Evolutionary conservation across 2,888 invertebrate species (phyloP), one percentile per base, ranked within the genome.

Genomic region (Patella pellucida): DNA sequence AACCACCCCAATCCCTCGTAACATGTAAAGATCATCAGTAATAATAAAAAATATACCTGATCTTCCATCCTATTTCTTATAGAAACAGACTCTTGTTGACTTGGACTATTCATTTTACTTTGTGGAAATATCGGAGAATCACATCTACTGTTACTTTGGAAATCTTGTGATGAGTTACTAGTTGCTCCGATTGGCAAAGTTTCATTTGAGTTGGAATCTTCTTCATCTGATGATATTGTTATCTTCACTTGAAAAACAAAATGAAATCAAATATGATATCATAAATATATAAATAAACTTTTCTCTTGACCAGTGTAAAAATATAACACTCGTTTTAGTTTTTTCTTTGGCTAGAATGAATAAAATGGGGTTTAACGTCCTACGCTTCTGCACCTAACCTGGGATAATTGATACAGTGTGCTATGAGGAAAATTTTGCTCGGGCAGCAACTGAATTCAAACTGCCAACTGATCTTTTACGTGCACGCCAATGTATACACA

Each of bases 181-280:
- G 50, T 12, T 73, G 56, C 31, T 50, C 50, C 50, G 27, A 67
- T 74, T 15, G 56, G 14, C 16, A 56, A 50, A 27, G 19, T 52
- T 14, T 74, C 75, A 51, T 67, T 27, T n/a, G 75, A 73, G 27
- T 72, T 72, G 16, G 79, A 83, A 62, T 88, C 87, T 68, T 89
- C 89, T 76, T 89, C 89, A 81, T 89, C 89, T 15, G 89, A 89
- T 62, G 90, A 90, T 73, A 90, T 86, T 14, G 87, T 89, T 31
- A 89, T 85, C 9, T 87, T 89, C 73, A 88, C 89, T 90, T 79
- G 16, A 82, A 73, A 69, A 68, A 67, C 68, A 56, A 76, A 68
- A 72, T 52, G 68, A 52, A 12, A 68, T 41, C 41, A 41, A 7
- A 41, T 41, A 41, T 5, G 5, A 27, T 9, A 41, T 41, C 41